phyloP scores from a whole-genome alignment of 2,797 vertebrate species.

The Lemur catta region DNA sequence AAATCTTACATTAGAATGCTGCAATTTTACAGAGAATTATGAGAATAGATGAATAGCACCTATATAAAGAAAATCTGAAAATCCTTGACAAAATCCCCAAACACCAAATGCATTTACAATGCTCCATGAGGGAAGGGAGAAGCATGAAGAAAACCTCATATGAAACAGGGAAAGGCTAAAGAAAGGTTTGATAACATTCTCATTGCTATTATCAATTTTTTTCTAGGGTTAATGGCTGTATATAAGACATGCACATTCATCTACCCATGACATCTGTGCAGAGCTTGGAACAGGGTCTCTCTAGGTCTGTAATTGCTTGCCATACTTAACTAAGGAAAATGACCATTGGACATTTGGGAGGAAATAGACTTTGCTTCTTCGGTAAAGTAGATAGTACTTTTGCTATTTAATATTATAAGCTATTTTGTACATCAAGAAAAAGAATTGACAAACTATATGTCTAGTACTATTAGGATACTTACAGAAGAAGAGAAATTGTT shows the following conservation, averaged over 20 bases:
- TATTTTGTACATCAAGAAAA: conserved; percentile 3
- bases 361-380: conserved; percentile 14
- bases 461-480: background rate
- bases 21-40: conserved; percentile 13
- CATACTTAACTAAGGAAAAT: conserved; percentile 34
- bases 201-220: conserved; percentile 65
- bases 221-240: conserved; percentile 38
- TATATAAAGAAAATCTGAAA: background rate
- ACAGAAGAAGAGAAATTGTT: background rate
- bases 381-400: background rate
- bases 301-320: conserved; percentile 53
- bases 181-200: conserved; percentile 56
- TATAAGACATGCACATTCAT: conserved; percentile 55
- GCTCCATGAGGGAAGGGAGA: background rate
- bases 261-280: conserved; percentile 37
- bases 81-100: background rate
- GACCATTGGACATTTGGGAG: conserved; percentile 48
- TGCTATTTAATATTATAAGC: conserved; percentile 30
- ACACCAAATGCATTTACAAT: background rate
- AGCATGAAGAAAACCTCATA: background rate
- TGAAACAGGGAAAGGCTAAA: conserved; percentile 33
- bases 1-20: background rate
- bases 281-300: background rate
- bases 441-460: background rate
- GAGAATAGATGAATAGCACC: background rate